Percentiles rank a stretch among this genome's conserved stretches.
Evolutionary conservation across 2,888 invertebrate genomes (phyloP).

Genomic region (Diarsia dahlii): DNA sequence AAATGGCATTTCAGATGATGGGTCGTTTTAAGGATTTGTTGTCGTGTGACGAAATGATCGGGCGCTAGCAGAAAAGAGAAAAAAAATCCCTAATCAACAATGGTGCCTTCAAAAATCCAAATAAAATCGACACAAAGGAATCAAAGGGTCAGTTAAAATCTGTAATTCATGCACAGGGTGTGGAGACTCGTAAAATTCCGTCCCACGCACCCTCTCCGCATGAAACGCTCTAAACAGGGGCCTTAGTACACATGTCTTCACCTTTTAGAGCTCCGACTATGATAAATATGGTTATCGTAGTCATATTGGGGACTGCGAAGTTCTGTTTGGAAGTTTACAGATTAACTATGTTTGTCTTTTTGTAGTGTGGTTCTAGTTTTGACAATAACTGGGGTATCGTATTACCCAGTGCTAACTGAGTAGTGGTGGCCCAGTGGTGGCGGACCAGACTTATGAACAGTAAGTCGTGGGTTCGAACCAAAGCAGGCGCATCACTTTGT

Average conservation of each 20-base stretch:
- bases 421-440: too few species aligned
- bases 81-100: slow-evolving; percentile 12
- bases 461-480: too few species aligned
- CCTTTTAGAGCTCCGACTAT: slow-evolving; percentile 31
- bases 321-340: slow-evolving; percentile 12
- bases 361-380: background rate
- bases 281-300: slow-evolving; percentile 16
- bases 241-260: slow-evolving; percentile 33
- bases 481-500: too few species aligned
- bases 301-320: slow-evolving; percentile 11
- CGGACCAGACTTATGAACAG: too few species aligned
- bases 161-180: slow-evolving; percentile 55
- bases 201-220: slow-evolving; percentile 39
- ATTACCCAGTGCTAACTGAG: too few species aligned
- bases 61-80: slow-evolving; percentile 63
- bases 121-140: slow-evolving; percentile 28
- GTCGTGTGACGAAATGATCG: slow-evolving; percentile 81
- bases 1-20: slow-evolving; percentile 60
- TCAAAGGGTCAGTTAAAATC: slow-evolving; percentile 49
- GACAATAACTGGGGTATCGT: too few species aligned
- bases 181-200: slow-evolving; percentile 53
- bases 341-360: background rate
- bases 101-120: slow-evolving; percentile 22
- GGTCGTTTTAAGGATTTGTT: slow-evolving; percentile 71
- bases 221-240: slow-evolving; percentile 37